A percentile compares a stretch with the other conserved stretches of the same genome.
Conservation (phyloP, 2,113 vertebrate genomes). For the Neolamprologus tretocephalus region DNA sequence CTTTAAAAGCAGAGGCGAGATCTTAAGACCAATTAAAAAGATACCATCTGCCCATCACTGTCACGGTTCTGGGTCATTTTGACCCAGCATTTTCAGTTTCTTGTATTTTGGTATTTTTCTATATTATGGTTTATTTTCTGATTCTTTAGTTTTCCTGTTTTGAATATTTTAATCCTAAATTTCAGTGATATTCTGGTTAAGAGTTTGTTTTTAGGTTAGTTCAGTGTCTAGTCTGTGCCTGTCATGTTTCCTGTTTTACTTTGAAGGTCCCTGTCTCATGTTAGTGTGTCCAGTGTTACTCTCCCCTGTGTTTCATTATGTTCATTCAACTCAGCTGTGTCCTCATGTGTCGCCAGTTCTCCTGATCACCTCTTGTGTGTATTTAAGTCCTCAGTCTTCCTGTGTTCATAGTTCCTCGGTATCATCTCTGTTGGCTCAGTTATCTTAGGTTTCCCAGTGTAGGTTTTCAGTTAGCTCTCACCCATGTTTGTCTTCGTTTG, state of each 20-base stretch:
- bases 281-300: neutral
- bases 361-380: neutral
- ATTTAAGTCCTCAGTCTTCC: neutral
- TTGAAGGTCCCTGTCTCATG: neutral
- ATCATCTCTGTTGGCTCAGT: neutral
- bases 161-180: neutral
- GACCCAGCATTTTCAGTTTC: neutral
- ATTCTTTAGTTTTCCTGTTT: neutral
- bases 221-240: neutral
- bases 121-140: neutral
- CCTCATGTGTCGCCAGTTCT: neutral
- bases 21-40: neutral
- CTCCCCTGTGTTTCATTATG: neutral
- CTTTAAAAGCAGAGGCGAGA: neutral
- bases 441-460: neutral
- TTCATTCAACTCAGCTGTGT: neutral
- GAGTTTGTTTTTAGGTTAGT: neutral
- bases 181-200: neutral
- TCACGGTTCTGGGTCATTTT: neutral
- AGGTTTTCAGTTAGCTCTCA: neutral
- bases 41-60: neutral
- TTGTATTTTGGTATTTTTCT: neutral
- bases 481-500: neutral
- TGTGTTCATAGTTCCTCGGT: neutral
- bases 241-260: neutral